Evolutionary conservation across 2,113 vertebrate species (phyloP).

Genomic region (Rhea pennata): DNA sequence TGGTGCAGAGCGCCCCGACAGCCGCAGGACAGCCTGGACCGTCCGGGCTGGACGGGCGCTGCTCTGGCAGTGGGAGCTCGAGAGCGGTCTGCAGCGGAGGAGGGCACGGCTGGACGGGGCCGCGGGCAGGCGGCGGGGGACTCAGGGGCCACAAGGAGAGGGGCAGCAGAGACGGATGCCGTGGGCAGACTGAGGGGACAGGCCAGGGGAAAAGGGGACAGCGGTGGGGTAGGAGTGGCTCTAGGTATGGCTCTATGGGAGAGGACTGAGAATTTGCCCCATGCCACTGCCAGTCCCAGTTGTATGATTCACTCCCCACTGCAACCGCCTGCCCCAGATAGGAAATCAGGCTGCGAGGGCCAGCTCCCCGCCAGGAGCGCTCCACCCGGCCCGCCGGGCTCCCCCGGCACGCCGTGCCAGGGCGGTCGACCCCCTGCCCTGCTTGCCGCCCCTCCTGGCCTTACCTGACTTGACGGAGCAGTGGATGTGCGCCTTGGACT

Average conservation of each 20-base stretch:
- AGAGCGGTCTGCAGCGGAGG: not conserved
- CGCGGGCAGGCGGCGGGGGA: not conserved
- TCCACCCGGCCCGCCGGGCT: not conserved
- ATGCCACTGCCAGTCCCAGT: not conserved
- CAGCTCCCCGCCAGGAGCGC: not conserved
- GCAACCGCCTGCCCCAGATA: not conserved
- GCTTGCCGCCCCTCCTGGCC: not conserved
- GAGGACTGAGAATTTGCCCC: not conserved
- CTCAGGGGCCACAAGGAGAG: not conserved
- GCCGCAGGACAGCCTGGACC: not conserved
- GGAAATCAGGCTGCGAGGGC: not conserved
- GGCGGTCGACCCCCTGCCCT: not conserved
- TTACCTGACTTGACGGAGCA: constrained; percentile 97
- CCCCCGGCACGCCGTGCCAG: accelerated
- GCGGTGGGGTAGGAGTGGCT: not conserved
- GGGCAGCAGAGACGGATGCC: accelerated
- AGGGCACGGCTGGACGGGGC: not conserved
- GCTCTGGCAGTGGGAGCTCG: not conserved
- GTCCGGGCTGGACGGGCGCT: not conserved
- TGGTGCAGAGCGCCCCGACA: not conserved
- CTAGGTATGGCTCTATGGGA: not conserved
- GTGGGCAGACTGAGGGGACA: not conserved
- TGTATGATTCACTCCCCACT: not conserved
- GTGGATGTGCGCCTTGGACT: constrained; percentile 93
- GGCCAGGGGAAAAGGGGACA: not conserved